phyloP scores from a whole-genome alignment of 2,113 vertebrate genomes.

The Notothenia coriiceps region DNA sequence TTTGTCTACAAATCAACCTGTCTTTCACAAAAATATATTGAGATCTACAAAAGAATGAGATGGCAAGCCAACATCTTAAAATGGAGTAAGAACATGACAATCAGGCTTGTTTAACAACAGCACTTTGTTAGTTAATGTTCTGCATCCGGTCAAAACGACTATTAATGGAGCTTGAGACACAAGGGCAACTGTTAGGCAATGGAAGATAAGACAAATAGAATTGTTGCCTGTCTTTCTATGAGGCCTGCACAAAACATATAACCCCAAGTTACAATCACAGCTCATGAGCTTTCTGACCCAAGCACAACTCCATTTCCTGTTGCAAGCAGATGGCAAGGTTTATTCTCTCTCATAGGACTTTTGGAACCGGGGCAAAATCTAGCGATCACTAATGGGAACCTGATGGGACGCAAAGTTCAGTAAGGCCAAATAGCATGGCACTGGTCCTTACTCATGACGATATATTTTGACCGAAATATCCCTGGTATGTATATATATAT shows the following conservation, averaged over 20 bases:
- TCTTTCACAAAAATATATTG: neutral
- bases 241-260: slow-evolving; percentile 35
- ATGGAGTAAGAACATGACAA: neutral
- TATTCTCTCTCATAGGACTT: slow-evolving; percentile 31
- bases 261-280: slow-evolving; percentile 45
- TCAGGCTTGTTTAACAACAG: slow-evolving; percentile 14
- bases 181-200: neutral
- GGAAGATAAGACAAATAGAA: slow-evolving; percentile 7
- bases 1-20: neutral
- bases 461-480: neutral
- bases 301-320: slow-evolving; percentile 72
- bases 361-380: slow-evolving; percentile 21
- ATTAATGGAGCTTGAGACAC: slow-evolving; percentile 2
- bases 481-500: no score
- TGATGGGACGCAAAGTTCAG: neutral
- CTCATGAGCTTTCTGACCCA: slow-evolving; percentile 60
- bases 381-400: slow-evolving; percentile 20
- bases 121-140: neutral
- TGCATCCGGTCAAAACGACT: neutral
- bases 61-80: neutral
- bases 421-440: neutral
- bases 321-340: slow-evolving; percentile 26
- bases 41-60: neutral
- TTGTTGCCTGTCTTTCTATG: slow-evolving; percentile 1
- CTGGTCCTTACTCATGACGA: neutral